Percentiles rank a stretch among this genome's conserved stretches.
Evolutionary conservation across 1,140 invertebrate genomes (phyloP).

Genomic region (Bombyx mandarina): DNA sequence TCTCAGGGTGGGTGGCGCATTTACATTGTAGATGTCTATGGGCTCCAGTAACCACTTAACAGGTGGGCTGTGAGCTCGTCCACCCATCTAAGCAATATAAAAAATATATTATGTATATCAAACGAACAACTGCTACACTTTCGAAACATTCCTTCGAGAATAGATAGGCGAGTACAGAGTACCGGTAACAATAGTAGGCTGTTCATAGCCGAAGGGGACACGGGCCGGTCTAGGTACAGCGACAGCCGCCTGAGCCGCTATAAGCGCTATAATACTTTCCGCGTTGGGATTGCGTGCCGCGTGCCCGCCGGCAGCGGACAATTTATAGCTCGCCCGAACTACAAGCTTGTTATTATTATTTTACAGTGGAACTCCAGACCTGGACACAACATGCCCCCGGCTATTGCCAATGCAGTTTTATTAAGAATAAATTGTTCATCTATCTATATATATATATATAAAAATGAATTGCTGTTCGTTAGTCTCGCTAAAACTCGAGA

Average conservation of each 20-base stretch:
- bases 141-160: no score
- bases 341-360: slow-evolving; percentile 49
- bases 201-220: slow-evolving; percentile 4
- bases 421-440: slow-evolving; percentile 26
- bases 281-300: slow-evolving; percentile 64
- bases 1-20: no score
- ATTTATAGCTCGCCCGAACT: slow-evolving; percentile 58
- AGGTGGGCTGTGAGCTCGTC: no score
- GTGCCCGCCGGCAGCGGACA: slow-evolving; percentile 55
- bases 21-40: no score
- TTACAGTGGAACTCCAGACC: slow-evolving; percentile 42
- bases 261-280: slow-evolving; percentile 49
- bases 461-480: no score
- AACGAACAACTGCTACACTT: no score
- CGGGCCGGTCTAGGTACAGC: slow-evolving; percentile 30
- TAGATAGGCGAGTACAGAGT: neutral
- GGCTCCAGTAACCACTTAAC: no score
- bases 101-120: no score
- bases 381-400: slow-evolving; percentile 41
- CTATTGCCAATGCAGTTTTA: slow-evolving; percentile 38
- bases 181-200: slow-evolving; percentile 3
- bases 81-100: no score
- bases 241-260: slow-evolving; percentile 27
- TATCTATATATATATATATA: no score
- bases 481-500: no score